Evolutionary conservation across 1,140 invertebrate genomes (phyloP).

Genomic region (Micrasema minimum): DNA sequence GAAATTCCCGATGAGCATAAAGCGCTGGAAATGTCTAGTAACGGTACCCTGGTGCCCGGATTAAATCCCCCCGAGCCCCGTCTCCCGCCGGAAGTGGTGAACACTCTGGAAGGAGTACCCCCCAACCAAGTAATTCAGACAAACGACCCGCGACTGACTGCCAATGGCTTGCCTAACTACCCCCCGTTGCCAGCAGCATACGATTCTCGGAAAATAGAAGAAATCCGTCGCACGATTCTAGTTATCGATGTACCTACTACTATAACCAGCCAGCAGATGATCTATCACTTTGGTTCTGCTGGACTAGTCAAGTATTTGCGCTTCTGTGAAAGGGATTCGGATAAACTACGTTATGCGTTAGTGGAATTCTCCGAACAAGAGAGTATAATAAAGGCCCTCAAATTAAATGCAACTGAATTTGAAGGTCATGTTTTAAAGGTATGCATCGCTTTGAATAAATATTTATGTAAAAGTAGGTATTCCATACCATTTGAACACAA

Average conservation of each 20-base stretch:
- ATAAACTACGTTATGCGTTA: conserved; percentile 82
- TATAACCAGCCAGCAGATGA: conserved; percentile 78
- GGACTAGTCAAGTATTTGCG: conserved; percentile 97
- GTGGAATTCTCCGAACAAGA: conserved; percentile 95
- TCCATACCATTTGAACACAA: too few species aligned
- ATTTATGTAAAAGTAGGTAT: too few species aligned
- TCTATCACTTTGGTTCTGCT: conserved; percentile 86
- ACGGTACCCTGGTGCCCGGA: conserved; percentile 85
- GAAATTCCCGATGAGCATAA: conserved; percentile 96
- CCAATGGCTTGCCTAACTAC: conserved; percentile 88
- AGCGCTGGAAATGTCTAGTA: conserved; percentile 90
- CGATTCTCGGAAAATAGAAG: conserved; percentile 93
- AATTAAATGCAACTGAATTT: conserved; percentile 83
- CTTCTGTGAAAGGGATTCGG: conserved; percentile 86
- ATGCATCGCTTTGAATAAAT: neutral
- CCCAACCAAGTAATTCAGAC: conserved; percentile 89
- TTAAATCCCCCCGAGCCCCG: conserved; percentile 83
- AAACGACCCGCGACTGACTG: conserved; percentile 87
- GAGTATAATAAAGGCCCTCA: conserved; percentile 86
- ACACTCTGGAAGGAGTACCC: conserved; percentile 85
- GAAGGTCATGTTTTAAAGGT: conserved; percentile 70
- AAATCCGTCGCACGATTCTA: conserved; percentile 91
- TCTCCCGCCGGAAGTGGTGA: conserved; percentile 88
- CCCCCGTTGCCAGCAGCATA: conserved; percentile 91
- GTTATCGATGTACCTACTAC: conserved; percentile 80